Conservation (phyloP, 2,888 invertebrate genomes). For the Amblyjoppa fuscipennis region DNA sequence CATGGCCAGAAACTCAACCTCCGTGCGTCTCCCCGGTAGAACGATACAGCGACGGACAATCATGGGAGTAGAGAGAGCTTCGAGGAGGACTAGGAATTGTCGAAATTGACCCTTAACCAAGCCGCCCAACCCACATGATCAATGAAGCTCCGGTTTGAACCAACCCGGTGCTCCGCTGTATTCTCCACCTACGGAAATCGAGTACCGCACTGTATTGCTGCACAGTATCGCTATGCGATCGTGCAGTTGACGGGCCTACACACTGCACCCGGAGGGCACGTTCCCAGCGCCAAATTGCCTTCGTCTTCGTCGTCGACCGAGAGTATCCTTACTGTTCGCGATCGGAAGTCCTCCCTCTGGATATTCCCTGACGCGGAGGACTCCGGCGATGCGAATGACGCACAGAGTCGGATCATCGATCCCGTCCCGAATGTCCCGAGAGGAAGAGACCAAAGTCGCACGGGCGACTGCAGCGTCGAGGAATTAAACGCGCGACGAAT, state of each 20-base stretch:
- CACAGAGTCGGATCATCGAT: no score
- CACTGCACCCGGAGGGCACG: background rate
- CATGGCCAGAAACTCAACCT: background rate
- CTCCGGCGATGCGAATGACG: background rate
- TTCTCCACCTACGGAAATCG: background rate
- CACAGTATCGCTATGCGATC: background rate
- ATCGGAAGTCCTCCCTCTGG: background rate
- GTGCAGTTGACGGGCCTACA: constrained; percentile 7
- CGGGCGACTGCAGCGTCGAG: no score
- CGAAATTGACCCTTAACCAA: constrained; percentile 43
- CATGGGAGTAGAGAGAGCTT: constrained; percentile 16
- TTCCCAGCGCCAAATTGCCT: constrained; percentile 34
- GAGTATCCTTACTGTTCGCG: background rate
- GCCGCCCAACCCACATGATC: constrained; percentile 51
- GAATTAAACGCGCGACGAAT: no score
- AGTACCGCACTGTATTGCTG: constrained; percentile 8
- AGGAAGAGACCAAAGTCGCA: background rate
- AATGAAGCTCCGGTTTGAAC: constrained; percentile 45
- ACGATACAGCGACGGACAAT: constrained; percentile 31
- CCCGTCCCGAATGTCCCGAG: no score
- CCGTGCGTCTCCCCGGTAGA: constrained; percentile 18
- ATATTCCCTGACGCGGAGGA: background rate
- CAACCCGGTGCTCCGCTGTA: constrained; percentile 19
- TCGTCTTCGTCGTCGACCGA: constrained; percentile 19
- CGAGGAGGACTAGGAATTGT: constrained; percentile 28